phyloP scores from a whole-genome alignment of 2,888 invertebrate species.

The Candidula unifasciata region DNA sequence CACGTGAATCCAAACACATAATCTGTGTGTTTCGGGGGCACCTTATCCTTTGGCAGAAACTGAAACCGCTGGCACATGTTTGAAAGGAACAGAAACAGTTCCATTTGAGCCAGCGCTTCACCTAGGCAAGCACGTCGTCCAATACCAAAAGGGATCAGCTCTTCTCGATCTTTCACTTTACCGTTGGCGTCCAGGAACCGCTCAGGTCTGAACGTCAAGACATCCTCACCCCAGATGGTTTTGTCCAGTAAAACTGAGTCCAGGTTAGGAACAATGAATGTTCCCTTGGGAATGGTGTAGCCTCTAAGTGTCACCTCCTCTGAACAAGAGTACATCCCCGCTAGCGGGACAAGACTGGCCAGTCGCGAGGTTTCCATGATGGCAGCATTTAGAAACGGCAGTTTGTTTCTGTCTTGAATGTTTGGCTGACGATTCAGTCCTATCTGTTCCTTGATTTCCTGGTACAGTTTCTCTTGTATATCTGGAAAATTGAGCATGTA shows the following conservation, averaged over 20 bases:
- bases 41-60: conserved; percentile 41
- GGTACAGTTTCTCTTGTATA: not conserved
- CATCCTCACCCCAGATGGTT: conserved; percentile 59
- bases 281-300: conserved; percentile 68
- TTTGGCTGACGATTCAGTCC: conserved; percentile 42
- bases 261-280: conserved; percentile 62
- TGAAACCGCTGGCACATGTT: conserved; percentile 40
- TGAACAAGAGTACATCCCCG: conserved; percentile 3
- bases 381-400: not conserved
- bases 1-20: conserved; percentile 22
- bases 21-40: conserved; percentile 16
- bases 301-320: conserved; percentile 64
- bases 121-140: conserved; percentile 51
- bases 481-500: conserved; percentile 75
- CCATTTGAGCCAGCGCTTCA: conserved; percentile 41
- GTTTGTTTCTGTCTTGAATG: conserved; percentile 51
- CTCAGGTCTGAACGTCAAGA: conserved; percentile 62
- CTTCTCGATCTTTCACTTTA: conserved; percentile 45
- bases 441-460: conserved; percentile 15
- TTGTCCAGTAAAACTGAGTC: conserved; percentile 63
- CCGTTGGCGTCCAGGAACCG: conserved; percentile 61
- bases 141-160: conserved; percentile 57
- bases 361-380: conserved; percentile 26
- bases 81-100: conserved; percentile 46
- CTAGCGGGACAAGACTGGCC: conserved; percentile 57